phyloP scores from a whole-genome alignment of 2,113 vertebrate genomes.

The Eublepharis macularius region DNA sequence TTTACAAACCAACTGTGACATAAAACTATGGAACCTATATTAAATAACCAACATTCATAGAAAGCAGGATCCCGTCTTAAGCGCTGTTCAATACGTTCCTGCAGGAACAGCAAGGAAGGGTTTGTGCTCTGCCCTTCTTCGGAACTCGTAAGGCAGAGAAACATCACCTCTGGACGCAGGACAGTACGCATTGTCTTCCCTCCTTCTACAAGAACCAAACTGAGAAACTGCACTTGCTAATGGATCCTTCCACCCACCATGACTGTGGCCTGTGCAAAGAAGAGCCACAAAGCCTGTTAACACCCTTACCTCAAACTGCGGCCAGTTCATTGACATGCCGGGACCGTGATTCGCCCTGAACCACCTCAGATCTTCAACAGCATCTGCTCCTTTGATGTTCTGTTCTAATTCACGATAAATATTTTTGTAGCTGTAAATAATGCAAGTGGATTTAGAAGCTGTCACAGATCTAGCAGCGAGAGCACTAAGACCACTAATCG shows the following conservation, averaged over 20 bases:
- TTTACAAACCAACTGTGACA: too few relatives aligned
- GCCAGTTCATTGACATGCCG: conserved; percentile 99
- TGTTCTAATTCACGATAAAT: conserved; percentile 92
- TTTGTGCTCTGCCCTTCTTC: background rate
- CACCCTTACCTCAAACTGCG: conserved; percentile 92
- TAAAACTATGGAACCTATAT: too few relatives aligned
- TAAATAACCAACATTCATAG: background rate
- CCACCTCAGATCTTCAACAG: conserved; percentile 92
- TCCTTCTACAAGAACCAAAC: background rate
- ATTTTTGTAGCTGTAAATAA: conserved; percentile 83
- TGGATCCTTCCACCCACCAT: background rate
- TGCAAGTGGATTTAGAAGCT: background rate
- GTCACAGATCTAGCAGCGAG: background rate
- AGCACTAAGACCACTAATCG: too few relatives aligned
- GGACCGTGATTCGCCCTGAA: conserved; percentile 92
- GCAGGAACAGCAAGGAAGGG: background rate
- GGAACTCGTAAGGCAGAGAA: background rate
- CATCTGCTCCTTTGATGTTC: conserved; percentile 84
- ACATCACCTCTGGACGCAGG: background rate
- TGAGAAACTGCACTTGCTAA: background rate
- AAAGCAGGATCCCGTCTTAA: background rate
- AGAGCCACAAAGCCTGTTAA: background rate
- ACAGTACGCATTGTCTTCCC: background rate
- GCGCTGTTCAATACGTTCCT: background rate
- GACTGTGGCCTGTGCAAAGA: background rate